phyloP scores from a whole-genome alignment of 2,888 invertebrate genomes.

The Acheta domesticus region DNA sequence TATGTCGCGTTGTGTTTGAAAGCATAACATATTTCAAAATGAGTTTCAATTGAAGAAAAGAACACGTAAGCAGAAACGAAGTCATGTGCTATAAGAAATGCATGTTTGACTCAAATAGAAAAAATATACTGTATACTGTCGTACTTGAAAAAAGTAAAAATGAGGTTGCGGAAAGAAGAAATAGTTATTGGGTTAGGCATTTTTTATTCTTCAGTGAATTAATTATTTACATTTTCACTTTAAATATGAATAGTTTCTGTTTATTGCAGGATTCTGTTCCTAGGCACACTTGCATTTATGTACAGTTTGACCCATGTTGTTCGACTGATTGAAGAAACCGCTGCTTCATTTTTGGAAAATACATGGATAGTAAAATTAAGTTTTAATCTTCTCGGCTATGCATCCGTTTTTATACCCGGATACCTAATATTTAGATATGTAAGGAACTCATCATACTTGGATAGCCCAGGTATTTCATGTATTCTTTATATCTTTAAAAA shows the following conservation, averaged over 20 bases:
- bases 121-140: no score
- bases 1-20: no score
- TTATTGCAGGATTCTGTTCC: slow-evolving; percentile 48
- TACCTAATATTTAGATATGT: slow-evolving; percentile 79
- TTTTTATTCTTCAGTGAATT: background rate
- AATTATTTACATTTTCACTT: background rate
- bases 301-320: slow-evolving; percentile 50
- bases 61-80: no score
- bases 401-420: slow-evolving; percentile 83
- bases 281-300: slow-evolving; percentile 49
- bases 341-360: slow-evolving; percentile 52
- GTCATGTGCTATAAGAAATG: no score
- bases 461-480: slow-evolving; percentile 63
- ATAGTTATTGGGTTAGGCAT: slow-evolving; percentile 25
- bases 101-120: no score
- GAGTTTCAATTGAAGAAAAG: no score
- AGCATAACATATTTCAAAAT: no score
- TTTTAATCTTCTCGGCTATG: slow-evolving; percentile 82
- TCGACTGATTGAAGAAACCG: slow-evolving; percentile 42
- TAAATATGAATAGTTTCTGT: background rate
- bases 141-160: background rate
- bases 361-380: slow-evolving; percentile 74
- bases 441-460: slow-evolving; percentile 72
- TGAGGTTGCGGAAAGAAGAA: background rate
- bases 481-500: slow-evolving; percentile 19